phyloP scores from a whole-genome alignment of 1,140 invertebrate species.

The Maconellicoccus hirsutus region DNA sequence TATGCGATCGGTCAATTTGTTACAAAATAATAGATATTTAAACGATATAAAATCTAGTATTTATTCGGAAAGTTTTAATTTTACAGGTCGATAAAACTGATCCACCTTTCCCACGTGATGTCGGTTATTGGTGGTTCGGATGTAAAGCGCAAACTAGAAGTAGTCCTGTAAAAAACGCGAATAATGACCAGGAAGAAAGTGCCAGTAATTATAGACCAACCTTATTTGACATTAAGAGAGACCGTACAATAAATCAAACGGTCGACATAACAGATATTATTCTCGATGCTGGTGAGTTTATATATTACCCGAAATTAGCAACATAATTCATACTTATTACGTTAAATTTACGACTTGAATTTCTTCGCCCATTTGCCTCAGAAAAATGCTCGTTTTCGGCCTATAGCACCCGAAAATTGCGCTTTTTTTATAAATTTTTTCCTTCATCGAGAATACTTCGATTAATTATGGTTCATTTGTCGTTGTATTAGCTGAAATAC shows the following conservation, averaged over 20 bases:
- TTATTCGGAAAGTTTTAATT: background rate
- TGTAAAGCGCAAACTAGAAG: constrained; percentile 62
- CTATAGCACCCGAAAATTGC: too few species aligned
- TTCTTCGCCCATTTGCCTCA: background rate
- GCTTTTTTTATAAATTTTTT: too few species aligned
- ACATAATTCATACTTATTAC: background rate
- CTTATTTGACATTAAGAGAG: constrained; percentile 22
- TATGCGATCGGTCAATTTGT: too few species aligned
- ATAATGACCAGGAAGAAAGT: background rate
- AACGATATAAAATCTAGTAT: background rate
- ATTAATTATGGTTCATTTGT: too few species aligned
- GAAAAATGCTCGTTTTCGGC: background rate
- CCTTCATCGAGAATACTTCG: too few species aligned
- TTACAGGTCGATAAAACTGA: constrained; percentile 63
- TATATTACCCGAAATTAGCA: background rate
- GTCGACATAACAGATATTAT: constrained; percentile 30
- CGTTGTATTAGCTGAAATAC: too few species aligned
- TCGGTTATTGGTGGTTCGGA: constrained; percentile 84
- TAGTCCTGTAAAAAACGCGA: background rate
- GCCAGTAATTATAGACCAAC: constrained; percentile 20
- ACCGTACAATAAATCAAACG: constrained; percentile 27
- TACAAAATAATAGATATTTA: too few species aligned
- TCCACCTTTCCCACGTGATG: constrained; percentile 73
- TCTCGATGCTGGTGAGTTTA: constrained; percentile 30
- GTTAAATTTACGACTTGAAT: background rate